Conservation (phyloP, 2,797 vertebrate genomes). For the Merluccius polli region DNA sequence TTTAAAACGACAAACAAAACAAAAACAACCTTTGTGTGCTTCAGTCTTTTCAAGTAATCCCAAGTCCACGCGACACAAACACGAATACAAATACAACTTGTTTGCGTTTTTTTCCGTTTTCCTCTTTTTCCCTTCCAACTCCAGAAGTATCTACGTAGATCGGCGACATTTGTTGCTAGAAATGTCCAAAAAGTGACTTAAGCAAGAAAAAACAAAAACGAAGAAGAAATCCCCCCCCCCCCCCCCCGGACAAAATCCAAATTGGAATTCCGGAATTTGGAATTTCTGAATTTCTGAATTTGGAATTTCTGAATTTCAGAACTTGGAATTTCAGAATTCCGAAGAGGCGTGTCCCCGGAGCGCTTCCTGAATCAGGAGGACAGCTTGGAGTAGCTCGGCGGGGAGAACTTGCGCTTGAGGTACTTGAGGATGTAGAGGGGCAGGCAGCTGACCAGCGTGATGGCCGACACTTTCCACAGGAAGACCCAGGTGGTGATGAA, state of each 20-base stretch:
- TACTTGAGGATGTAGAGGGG: slow-evolving; percentile 97
- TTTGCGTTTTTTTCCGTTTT: neutral
- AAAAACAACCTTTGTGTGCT: slow-evolving; percentile 44
- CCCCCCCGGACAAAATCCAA: neutral
- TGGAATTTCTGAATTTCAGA: neutral
- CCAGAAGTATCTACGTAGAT: slow-evolving; percentile 7
- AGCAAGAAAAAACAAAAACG: neutral
- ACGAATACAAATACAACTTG: neutral
- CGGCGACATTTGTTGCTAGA: neutral
- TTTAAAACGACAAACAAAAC: neutral
- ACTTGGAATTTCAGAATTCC: neutral
- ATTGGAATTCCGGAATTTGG: neutral
- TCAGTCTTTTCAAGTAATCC: slow-evolving; percentile 58
- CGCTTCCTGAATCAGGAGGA: slow-evolving; percentile 74
- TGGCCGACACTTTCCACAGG: slow-evolving; percentile 94
- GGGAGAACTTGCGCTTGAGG: slow-evolving; percentile 95
- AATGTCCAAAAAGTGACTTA: slow-evolving; percentile 23
- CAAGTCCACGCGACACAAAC: slow-evolving; percentile 33
- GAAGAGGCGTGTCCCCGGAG: neutral
- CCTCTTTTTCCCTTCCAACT: neutral
- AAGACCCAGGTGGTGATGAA: slow-evolving; percentile 93
- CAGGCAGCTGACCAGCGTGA: slow-evolving; percentile 97
- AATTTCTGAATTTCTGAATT: neutral
- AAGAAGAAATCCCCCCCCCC: too few relatives aligned
- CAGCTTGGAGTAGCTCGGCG: slow-evolving; percentile 97